Percentiles rank a stretch among this genome's conserved stretches.
These are phyloP conservation scores for Orycteropus afer DNA, from an alignment of 2,113 vertebrate genomes.

Conservation along the genomic window DNA sequence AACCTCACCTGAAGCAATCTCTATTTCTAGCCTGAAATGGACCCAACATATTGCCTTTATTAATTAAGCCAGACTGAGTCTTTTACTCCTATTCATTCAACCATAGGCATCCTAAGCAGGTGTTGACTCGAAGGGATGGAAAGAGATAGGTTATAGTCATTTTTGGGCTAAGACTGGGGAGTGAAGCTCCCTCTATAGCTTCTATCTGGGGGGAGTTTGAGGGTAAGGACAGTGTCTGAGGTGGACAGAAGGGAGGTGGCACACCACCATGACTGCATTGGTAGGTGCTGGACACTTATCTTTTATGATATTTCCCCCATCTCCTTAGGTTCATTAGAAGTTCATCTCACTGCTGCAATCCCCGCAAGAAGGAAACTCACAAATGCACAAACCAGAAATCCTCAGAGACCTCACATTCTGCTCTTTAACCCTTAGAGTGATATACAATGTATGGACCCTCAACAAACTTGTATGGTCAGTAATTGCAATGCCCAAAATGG, in stretches of 20 bases:
- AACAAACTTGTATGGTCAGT: too few relatives aligned
- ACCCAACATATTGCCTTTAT: not conserved
- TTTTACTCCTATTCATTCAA: not conserved
- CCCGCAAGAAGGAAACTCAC: fast-evolving
- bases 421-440: not conserved
- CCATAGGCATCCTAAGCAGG: not conserved
- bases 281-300: not conserved
- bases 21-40: not conserved
- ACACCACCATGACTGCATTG: fast-evolving
- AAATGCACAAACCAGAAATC: fast-evolving
- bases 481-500: too few relatives aligned
- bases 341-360: fast-evolving
- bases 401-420: fast-evolving
- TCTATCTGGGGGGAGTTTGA: not conserved
- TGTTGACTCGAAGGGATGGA: not conserved
- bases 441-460: fast-evolving
- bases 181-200: not conserved
- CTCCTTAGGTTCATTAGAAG: not conserved
- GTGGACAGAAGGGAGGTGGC: fast-evolving
- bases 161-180: too few relatives aligned
- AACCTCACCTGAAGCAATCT: not conserved
- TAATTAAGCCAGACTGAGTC: not conserved
- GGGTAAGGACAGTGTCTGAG: too few relatives aligned
- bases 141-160: not conserved
- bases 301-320: not conserved